These are phyloP conservation scores for Ciconia nigra DNA, from an alignment of 2,797 vertebrate species.

Conservation along the genomic window DNA sequence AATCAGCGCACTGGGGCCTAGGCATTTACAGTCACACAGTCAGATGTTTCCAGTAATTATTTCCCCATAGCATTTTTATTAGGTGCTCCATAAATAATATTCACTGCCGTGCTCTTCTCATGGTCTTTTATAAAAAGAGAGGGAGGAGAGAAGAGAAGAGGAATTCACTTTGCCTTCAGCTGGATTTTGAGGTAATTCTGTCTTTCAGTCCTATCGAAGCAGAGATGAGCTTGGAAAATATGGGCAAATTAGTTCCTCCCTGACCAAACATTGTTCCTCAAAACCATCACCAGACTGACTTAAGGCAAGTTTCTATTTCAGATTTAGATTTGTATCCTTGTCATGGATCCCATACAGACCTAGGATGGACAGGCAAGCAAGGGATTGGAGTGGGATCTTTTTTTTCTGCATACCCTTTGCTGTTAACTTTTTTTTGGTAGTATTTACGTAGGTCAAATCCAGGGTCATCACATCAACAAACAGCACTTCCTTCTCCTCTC, in stretches of 20 bases:
- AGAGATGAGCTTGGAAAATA: not conserved
- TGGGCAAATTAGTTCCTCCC: not conserved
- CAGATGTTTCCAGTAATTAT: slow-evolving; percentile 79
- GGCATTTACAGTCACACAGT: slow-evolving; percentile 77
- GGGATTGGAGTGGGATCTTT: not conserved
- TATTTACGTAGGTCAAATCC: not conserved
- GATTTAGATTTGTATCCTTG: not conserved
- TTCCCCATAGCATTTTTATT: slow-evolving; percentile 78
- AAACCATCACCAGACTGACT: not conserved
- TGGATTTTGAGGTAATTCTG: not conserved
- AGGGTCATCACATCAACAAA: not conserved
- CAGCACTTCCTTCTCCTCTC: not conserved
- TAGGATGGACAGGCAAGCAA: not conserved
- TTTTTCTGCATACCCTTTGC: not conserved
- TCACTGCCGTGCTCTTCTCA: slow-evolving; percentile 65
- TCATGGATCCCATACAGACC: not conserved
- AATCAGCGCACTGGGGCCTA: slow-evolving; percentile 62
- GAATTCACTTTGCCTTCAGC: not conserved
- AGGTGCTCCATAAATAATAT: slow-evolving; percentile 79
- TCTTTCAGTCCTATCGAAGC: not conserved
- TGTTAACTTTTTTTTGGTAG: not conserved
- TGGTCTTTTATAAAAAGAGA: not conserved
- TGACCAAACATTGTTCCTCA: not conserved
- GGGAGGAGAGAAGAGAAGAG: slow-evolving; percentile 16
- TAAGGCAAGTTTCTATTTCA: not conserved